These are phyloP conservation scores for Caenorhabditis sulstoni DNA, from an alignment of 2,888 invertebrate genomes.

Conservation along the genomic window DNA sequence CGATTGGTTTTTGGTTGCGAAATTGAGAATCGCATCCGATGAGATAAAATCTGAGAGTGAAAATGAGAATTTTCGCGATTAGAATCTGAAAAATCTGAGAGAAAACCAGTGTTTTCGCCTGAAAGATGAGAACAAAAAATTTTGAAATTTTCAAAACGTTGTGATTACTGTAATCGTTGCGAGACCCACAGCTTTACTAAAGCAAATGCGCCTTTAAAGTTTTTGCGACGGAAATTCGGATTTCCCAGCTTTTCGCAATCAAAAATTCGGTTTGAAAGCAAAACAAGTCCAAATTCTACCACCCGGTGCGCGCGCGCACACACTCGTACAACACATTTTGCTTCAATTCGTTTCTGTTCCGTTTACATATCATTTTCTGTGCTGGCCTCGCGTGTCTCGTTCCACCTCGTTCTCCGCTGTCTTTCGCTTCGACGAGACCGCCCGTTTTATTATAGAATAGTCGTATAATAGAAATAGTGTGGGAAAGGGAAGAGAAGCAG, in stretches of 20 bases:
- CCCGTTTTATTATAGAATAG: conserved; percentile 21
- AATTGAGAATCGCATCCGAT: no score
- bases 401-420: background rate
- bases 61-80: no score
- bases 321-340: background rate
- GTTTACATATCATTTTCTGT: conserved; percentile 5
- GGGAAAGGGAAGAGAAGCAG: no score
- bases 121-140: no score
- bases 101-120: no score
- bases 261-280: background rate
- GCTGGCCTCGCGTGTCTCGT: no score
- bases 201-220: conserved; percentile 9
- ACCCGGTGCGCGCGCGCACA: no score
- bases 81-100: no score
- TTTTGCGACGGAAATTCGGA: background rate
- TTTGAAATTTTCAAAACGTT: no score
- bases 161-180: background rate
- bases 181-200: background rate
- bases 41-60: no score
- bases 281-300: background rate
- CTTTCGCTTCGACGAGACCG: conserved; percentile 20
- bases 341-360: background rate
- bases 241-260: background rate
- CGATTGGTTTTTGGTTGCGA: no score
- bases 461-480: no score